Evolutionary conservation across 1,140 invertebrate genomes (phyloP).

Genomic region (Leptinotarsa undecemlineata): DNA sequence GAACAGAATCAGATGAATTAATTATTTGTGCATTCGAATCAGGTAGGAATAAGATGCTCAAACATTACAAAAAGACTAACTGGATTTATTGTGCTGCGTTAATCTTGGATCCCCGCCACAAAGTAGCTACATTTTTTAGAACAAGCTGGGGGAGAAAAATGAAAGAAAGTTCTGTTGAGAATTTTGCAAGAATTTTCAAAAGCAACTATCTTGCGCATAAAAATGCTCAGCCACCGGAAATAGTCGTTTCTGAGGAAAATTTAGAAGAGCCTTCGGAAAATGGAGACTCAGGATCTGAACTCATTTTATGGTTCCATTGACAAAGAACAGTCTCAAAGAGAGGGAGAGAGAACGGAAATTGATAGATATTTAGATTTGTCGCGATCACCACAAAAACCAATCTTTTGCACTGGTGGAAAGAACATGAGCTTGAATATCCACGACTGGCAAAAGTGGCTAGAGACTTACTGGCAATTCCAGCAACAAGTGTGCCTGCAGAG

Average conservation of each 20-base stretch:
- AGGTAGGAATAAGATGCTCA: slow-evolving; percentile 21
- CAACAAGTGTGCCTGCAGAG: neutral
- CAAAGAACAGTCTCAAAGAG: neutral
- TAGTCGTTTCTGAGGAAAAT: neutral
- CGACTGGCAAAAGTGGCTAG: neutral
- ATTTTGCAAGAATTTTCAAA: neutral
- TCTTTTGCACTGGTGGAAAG: neutral
- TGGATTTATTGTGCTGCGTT: slow-evolving; percentile 23
- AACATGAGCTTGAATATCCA: neutral
- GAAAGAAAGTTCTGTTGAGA: neutral
- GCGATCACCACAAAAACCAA: neutral
- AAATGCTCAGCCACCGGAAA: neutral
- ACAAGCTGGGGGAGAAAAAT: slow-evolving; percentile 10
- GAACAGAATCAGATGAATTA: neutral
- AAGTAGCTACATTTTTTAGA: slow-evolving; percentile 14
- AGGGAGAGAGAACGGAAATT: neutral
- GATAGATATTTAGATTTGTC: neutral
- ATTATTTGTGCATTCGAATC: neutral
- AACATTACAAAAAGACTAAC: slow-evolving; percentile 25
- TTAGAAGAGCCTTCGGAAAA: neutral
- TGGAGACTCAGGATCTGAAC: neutral
- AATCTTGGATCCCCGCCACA: slow-evolving; percentile 23
- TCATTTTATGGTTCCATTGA: neutral
- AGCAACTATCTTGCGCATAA: neutral
- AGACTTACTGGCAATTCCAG: neutral